A percentile compares a stretch with the other conserved stretches of the same genome.
phyloP scores from a whole-genome alignment of 1,140 invertebrate genomes.

The Tribolium madens region DNA sequence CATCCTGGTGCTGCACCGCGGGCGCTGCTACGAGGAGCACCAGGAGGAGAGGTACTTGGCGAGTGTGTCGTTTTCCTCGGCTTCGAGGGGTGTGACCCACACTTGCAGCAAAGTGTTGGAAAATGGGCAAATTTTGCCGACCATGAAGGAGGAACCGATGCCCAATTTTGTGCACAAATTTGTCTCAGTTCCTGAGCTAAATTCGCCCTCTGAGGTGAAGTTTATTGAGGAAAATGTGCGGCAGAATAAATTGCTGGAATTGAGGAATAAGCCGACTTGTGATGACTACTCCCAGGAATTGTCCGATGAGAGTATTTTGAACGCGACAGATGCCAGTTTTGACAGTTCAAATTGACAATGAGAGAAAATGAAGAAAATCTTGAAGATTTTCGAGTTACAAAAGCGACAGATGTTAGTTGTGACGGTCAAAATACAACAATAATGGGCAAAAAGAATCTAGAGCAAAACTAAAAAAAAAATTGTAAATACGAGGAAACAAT shows the following conservation, averaged over 20 bases:
- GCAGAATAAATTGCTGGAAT: background rate
- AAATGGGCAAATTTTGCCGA: background rate
- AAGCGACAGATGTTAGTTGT: no score
- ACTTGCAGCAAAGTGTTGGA: background rate
- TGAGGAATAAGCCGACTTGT: background rate
- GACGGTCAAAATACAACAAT: no score
- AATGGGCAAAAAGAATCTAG: no score
- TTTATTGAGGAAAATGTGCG: constrained; percentile 34
- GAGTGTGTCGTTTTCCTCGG: background rate
- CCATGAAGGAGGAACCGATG: background rate
- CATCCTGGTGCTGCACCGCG: background rate
- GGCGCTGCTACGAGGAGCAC: background rate
- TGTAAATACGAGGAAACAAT: no score
- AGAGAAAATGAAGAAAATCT: no score
- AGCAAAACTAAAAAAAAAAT: no score
- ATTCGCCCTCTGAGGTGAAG: background rate
- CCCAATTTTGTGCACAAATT: background rate
- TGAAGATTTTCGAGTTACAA: no score
- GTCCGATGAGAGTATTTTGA: background rate
- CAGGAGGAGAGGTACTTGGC: background rate
- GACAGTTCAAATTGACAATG: no score
- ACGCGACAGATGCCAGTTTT: no score
- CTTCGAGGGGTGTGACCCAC: background rate
- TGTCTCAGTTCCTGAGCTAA: constrained; percentile 7
- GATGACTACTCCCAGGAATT: background rate